Evolutionary conservation across 2,888 invertebrate species (phyloP), one percentile per base, ranked within the genome.

Genomic region (Chorisops tibialis): DNA sequence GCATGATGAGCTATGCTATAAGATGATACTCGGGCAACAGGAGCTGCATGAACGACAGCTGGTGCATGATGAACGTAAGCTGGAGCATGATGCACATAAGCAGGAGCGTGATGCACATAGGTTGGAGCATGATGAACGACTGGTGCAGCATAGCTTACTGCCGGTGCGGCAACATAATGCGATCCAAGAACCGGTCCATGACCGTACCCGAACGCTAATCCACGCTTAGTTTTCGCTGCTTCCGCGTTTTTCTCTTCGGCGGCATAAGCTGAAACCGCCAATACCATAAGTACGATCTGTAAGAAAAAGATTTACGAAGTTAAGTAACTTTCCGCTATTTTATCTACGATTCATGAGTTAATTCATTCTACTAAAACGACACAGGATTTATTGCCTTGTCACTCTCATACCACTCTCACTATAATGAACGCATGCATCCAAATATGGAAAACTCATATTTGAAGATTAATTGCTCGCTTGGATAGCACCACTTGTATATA

Each of bases 141-240:
- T 22, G 37, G 59, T n/a, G 60, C 50, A 9, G 47, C 59, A 47
- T 59, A 59, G 2, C 18, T 18, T 16, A 16, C 5, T 1, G 24
- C 41, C 18, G 56, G 30, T 4, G 50, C 60, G n/a, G 24, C 59
- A n/a, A n/a, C n/a, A 35, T 18, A 50, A 4, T 6, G 9, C 4
- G 19, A 6, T n/a, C 12, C 24, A 38, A 39, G n/a, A 22, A 58
- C 45, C n/a, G 59, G 59, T 49, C 50, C 50, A 50, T 60, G 60
- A 50, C 24, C 21, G 30, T 59, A 59, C 14, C 59, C 60, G 41
- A 41, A 50, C 7, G 59, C 43, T 24, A 60, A 50, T 41, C 48
- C 48, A 19, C 60, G 60, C 24, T 60, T 60, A 18, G 60, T 9
- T 19, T 60, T 60, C 4, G 39, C 16, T 4, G 39, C 21, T 21